These are phyloP conservation scores for Calcarius ornatus DNA, from an alignment of 2,113 vertebrate genomes.

Conservation along the genomic window DNA sequence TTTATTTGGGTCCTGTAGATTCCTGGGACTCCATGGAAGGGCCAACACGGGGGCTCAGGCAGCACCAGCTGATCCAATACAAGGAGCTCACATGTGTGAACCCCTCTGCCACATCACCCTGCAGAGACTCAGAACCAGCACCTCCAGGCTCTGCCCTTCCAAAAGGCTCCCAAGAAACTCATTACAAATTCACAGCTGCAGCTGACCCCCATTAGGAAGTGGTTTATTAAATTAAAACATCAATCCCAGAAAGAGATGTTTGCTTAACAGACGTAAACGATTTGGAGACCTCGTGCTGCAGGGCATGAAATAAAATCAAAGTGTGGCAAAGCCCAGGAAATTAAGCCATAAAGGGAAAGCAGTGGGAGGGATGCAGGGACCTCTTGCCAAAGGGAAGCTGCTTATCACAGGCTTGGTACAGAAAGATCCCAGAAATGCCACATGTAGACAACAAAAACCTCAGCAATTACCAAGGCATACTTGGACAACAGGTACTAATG, in stretches of 20 bases:
- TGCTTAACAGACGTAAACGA: constrained; percentile 58
- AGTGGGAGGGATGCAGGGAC: not conserved
- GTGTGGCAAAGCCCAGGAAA: constrained; percentile 29
- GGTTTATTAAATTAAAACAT: constrained; percentile 73
- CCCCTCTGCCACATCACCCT: not conserved
- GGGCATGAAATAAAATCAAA: constrained; percentile 65
- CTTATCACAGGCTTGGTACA: not conserved
- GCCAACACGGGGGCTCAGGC: fast-evolving
- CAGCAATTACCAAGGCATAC: not conserved
- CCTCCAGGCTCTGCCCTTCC: not conserved
- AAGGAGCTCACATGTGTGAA: fast-evolving
- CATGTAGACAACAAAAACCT: not conserved
- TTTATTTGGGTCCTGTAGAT: fast-evolving
- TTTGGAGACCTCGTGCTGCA: constrained; percentile 42
- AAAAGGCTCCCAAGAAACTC: constrained; percentile 2
- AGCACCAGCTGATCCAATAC: not conserved
- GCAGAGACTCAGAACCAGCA: not conserved
- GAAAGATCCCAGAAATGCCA: not conserved
- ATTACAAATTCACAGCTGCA: constrained; percentile 42
- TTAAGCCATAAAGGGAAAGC: constrained; percentile 37
- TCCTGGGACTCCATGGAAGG: not conserved
- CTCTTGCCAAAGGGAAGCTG: constrained; percentile 47
- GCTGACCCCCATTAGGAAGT: constrained; percentile 62
- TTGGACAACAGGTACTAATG: not conserved
- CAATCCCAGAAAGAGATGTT: constrained; percentile 64